These are phyloP conservation scores for Acronicta aceris DNA, from an alignment of 2,888 invertebrate species.

Conservation along the genomic window DNA sequence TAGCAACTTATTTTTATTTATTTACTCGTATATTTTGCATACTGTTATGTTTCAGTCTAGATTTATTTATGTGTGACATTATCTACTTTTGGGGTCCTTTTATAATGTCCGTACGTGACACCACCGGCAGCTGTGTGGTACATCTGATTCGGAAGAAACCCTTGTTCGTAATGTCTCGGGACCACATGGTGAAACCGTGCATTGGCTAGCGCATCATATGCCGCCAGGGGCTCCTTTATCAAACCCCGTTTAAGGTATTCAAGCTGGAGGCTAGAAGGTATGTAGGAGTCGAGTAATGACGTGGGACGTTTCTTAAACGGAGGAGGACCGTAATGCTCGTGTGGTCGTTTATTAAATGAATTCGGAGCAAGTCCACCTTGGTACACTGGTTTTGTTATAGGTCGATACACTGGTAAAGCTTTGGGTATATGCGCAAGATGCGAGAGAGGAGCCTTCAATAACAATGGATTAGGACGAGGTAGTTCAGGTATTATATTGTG, in stretches of 20 bases:
- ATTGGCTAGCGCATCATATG: constrained; percentile 81
- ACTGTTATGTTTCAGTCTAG: constrained; percentile 42
- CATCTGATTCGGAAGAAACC: constrained; percentile 86
- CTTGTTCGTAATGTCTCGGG: constrained; percentile 80
- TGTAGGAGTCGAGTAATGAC: constrained; percentile 89
- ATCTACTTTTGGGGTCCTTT: constrained; percentile 78
- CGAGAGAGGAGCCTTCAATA: constrained; percentile 73
- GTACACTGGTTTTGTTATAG: constrained; percentile 77
- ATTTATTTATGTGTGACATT: constrained; percentile 60
- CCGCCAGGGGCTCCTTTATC: constrained; percentile 78
- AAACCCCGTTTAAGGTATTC: constrained; percentile 84
- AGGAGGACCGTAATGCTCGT: constrained; percentile 64
- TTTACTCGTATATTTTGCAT: constrained; percentile 13
- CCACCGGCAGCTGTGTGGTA: constrained; percentile 84
- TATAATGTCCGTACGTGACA: constrained; percentile 81
- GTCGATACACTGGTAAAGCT: constrained; percentile 77
- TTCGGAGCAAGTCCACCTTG: constrained; percentile 62
- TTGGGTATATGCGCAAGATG: constrained; percentile 81
- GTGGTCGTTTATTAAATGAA: constrained; percentile 68
- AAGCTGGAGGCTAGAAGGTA: constrained; percentile 88
- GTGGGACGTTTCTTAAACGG: constrained; percentile 79
- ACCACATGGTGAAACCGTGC: constrained; percentile 67
- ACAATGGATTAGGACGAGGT: constrained; percentile 77
- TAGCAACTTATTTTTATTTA: constrained; percentile 8
- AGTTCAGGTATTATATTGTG: constrained; percentile 66